Evolutionary conservation across 2,888 invertebrate genomes (phyloP).

Genomic region (Andricus curvator): DNA sequence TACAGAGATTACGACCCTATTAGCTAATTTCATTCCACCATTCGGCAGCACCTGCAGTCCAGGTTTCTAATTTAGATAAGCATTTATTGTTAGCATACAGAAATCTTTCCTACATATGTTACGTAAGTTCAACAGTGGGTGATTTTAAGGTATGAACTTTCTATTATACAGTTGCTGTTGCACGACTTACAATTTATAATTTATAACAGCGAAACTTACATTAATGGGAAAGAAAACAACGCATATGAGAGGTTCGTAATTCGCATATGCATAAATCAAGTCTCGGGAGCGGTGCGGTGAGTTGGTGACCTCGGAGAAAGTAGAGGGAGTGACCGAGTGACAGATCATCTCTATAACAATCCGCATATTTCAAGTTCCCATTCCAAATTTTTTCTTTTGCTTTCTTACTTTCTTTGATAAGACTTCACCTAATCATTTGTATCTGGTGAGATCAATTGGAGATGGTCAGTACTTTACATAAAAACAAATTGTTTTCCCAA

Average conservation of each 20-base stretch:
- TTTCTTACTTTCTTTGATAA: too few species aligned
- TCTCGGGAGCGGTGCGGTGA: neutral
- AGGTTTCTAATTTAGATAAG: slow-evolving; percentile 36
- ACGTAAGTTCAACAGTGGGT: slow-evolving; percentile 33
- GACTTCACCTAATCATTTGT: too few species aligned
- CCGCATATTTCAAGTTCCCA: too few species aligned
- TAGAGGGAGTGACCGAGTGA: neutral
- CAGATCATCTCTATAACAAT: neutral
- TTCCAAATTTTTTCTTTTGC: too few species aligned
- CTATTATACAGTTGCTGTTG: slow-evolving; percentile 34
- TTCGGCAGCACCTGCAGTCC: slow-evolving; percentile 18
- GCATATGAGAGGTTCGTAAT: neutral
- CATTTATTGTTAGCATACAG: slow-evolving; percentile 19
- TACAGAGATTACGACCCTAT: neutral
- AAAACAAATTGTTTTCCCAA: too few species aligned
- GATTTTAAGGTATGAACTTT: slow-evolving; percentile 31
- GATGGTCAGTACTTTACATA: too few species aligned
- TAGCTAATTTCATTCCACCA: neutral
- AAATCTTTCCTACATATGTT: slow-evolving; percentile 16
- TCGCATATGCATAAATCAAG: slow-evolving; percentile 13
- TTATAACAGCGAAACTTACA: slow-evolving; percentile 21
- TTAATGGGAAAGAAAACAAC: slow-evolving; percentile 15
- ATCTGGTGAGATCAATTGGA: too few species aligned
- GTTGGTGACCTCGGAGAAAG: slow-evolving; percentile 1
- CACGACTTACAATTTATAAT: slow-evolving; percentile 40